Conservation (phyloP, 2,113 vertebrate species). For the Rhinogobius similis region DNA sequence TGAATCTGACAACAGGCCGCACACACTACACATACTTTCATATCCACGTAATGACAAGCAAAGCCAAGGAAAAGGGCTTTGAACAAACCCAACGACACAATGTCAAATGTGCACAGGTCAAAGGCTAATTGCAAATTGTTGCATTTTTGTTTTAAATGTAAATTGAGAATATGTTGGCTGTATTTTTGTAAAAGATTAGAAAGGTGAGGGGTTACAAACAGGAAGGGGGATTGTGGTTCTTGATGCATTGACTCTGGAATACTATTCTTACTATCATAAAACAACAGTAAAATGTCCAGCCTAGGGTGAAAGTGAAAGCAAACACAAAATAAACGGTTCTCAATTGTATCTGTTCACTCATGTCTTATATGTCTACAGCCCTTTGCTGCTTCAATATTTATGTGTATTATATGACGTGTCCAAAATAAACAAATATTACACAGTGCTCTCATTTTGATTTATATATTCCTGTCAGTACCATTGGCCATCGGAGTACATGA, state of each 20-base stretch:
- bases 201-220: constrained; percentile 40
- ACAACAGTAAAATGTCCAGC: too few relatives aligned
- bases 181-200: constrained; percentile 54
- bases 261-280: neutral
- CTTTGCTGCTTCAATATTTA: constrained; percentile 17
- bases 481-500: neutral
- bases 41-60: constrained; percentile 49
- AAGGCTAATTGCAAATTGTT: constrained; percentile 62
- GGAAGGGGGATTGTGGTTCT: neutral
- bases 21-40: constrained; percentile 60
- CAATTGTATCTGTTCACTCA: neutral
- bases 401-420: neutral
- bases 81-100: constrained; percentile 36
- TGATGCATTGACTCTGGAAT: neutral
- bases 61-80: constrained; percentile 64
- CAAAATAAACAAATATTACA: neutral
- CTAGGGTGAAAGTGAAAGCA: constrained; percentile 8
- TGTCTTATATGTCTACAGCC: constrained; percentile 8
- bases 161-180: constrained; percentile 27
- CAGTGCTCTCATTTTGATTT: neutral
- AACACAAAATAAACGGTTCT: neutral
- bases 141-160: constrained; percentile 35
- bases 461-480: neutral
- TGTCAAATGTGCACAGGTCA: constrained; percentile 56
- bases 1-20: constrained; percentile 66